These are phyloP conservation scores for Tokudaia muenninki DNA, from an alignment of 2,797 vertebrate species.

Conservation along the genomic window DNA sequence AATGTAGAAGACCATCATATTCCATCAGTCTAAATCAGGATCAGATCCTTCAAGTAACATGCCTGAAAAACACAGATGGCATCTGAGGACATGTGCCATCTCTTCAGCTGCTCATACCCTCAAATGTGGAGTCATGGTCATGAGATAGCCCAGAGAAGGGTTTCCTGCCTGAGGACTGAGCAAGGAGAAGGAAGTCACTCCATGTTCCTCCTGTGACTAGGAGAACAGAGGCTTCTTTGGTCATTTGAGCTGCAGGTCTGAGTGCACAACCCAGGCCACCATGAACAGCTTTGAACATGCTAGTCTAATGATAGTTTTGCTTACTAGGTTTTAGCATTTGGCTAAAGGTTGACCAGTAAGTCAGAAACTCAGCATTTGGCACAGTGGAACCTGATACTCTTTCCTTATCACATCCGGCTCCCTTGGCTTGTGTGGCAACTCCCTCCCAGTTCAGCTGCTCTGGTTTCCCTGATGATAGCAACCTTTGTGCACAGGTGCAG, in stretches of 20 bases:
- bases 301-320: neutral
- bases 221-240: neutral
- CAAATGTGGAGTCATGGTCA: neutral
- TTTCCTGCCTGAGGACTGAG: neutral
- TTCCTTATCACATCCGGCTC: rapidly evolving
- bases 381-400: neutral
- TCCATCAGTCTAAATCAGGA: neutral
- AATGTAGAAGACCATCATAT: neutral
- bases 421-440: neutral
- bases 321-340: neutral
- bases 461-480: neutral
- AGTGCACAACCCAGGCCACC: neutral
- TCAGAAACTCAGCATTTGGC: neutral
- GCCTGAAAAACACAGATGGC: neutral
- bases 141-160: neutral
- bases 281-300: neutral
- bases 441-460: neutral
- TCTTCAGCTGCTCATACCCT: neutral
- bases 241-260: too few relatives aligned
- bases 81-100: rapidly evolving
- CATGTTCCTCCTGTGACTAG: rapidly evolving
- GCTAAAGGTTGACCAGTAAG: neutral
- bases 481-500: too few relatives aligned
- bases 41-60: too few relatives aligned
- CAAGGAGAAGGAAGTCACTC: too few relatives aligned